phyloP scores from a whole-genome alignment of 1,140 invertebrate species.

The Medauroidea extradentata region DNA sequence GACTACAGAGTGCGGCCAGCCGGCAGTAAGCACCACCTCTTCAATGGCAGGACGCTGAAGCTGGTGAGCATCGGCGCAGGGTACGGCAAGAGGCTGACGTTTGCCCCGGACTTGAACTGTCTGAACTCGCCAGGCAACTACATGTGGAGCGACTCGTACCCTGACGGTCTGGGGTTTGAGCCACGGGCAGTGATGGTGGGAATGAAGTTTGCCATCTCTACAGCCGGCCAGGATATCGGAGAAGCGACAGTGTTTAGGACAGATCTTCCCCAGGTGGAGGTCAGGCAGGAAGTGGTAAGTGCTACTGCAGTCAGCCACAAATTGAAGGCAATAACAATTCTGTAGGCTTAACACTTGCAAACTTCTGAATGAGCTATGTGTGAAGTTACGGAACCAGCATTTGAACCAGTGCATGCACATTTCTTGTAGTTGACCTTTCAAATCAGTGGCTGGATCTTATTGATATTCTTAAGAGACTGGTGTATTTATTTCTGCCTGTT shows the following conservation, averaged over 20 bases:
- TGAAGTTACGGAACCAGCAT: no score
- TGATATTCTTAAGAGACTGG: no score
- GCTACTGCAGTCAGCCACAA: background rate
- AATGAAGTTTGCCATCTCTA: conserved; percentile 58
- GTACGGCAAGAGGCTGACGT: conserved; percentile 71
- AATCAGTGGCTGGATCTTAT: no score
- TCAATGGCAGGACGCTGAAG: conserved; percentile 56
- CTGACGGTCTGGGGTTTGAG: conserved; percentile 66
- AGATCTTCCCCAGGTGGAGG: conserved; percentile 57
- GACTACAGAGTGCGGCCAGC: conserved; percentile 63
- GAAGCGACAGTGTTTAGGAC: conserved; percentile 58
- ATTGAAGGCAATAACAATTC: background rate
- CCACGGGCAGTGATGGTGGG: conserved; percentile 58
- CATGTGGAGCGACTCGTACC: conserved; percentile 75
- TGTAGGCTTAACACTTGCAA: no score
- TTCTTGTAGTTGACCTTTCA: no score
- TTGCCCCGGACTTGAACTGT: conserved; percentile 55
- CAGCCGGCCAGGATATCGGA: conserved; percentile 53
- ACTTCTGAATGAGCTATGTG: no score
- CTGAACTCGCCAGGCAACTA: conserved; percentile 61
- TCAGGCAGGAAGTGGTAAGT: conserved; percentile 51
- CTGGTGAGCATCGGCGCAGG: conserved; percentile 66
- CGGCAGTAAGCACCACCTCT: conserved; percentile 54
- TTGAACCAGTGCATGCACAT: no score
- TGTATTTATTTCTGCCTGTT: no score